Base-by-base conservation (phyloP, 2,113 vertebrate species). In the Orycteropus afer region DNA sequence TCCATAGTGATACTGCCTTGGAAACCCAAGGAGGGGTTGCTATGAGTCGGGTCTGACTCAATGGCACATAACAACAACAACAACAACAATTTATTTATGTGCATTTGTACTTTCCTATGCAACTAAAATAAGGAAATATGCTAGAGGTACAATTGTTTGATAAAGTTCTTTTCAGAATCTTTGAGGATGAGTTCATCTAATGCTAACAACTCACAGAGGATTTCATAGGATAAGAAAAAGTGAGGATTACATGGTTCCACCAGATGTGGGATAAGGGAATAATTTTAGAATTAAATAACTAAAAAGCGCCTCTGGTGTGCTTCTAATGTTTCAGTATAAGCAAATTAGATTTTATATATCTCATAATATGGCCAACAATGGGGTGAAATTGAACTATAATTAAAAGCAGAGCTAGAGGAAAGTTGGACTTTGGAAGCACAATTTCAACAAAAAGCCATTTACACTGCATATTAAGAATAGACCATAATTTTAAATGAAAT, bases 281-380 rank as follows among this genome's bases (percentile, higher is more conserved):
- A 79, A 85, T 92, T 95, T 89, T 91, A 95, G 93, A 93, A 95
- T 94, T 82, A 96, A 96, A 91, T 80, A 93, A 92, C 78, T 81
- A 73, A 93, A 85, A 94, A 91, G 63, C 90, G 86, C 55, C 84
- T 95, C 94, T 96, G 85, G 90, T 92, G 83, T 91, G 51, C 42
- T 73, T 94, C 82, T 91, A 91, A 95, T 94, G 89, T 97, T 97
- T 93, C 65, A 32, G 53, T 88, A n/a, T 96, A 97, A 95, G 71
- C 83, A 96, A 92, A 95, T 93, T 95, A 87, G 82, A 85, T 95
- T 94, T 95, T 71, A 79, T 86, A 90, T 86, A 61, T 89, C 67
- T 92, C 83, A 95, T 83, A 90, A 86, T 59, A 74, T 45, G 37
- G 57, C 25, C 47, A 89, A 95, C 79, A 84, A 71, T 65, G 53